A percentile compares a stretch with the other conserved stretches of the same genome.
Evolutionary conservation across 2,797 vertebrate species (phyloP).

Genomic region (Poeciliopsis infans): DNA sequence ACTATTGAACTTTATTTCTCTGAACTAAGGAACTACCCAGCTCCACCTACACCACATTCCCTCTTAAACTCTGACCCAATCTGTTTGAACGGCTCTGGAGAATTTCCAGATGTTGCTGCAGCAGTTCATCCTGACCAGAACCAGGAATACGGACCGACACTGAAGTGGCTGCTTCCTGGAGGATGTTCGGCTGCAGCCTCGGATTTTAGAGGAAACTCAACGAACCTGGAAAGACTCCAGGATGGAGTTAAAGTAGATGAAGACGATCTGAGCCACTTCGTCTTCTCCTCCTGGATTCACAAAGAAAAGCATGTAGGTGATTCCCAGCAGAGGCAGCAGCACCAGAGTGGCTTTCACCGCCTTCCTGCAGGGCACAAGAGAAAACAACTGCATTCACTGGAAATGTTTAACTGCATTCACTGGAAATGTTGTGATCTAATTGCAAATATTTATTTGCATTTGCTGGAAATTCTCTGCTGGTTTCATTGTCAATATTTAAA

Average conservation of each 20-base stretch:
- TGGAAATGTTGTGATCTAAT: background rate
- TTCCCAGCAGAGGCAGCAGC: constrained; percentile 92
- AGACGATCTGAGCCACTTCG: constrained; percentile 95
- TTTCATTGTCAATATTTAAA: background rate
- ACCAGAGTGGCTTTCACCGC: constrained; percentile 97
- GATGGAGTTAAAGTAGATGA: constrained; percentile 99
- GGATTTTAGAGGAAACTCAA: background rate
- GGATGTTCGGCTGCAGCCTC: background rate
- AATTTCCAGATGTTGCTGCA: background rate
- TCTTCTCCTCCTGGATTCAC: constrained; percentile 93
- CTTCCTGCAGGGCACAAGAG: constrained; percentile 82
- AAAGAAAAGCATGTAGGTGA: constrained; percentile 99
- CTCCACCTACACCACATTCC: background rate
- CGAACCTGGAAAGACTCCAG: constrained; percentile 95
- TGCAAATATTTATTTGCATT: background rate
- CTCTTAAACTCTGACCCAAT: background rate
- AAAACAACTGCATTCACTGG: background rate
- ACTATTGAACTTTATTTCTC: background rate
- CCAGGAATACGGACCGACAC: background rate
- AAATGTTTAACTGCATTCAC: background rate
- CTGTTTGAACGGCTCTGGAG: background rate
- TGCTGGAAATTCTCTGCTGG: background rate
- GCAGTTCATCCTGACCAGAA: background rate
- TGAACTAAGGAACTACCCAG: background rate
- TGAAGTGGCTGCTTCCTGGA: background rate